Percentiles rank a stretch among this genome's conserved stretches.
These are phyloP conservation scores for Gavia stellata DNA, from an alignment of 2,113 vertebrate genomes.

Conservation along the genomic window DNA sequence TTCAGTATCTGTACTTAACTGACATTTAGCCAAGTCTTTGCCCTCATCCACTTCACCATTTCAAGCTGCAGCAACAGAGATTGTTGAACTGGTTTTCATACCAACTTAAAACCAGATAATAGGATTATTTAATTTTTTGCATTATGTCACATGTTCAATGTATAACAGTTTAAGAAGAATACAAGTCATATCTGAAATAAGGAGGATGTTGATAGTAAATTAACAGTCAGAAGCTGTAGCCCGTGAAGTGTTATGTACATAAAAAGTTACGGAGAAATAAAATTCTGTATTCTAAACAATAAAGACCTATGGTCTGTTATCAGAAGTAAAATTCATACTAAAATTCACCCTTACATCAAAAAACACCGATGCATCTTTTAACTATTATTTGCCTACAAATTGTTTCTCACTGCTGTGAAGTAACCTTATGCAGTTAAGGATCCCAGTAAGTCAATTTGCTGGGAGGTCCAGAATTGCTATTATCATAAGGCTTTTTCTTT, in stretches of 20 bases:
- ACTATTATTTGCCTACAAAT: neutral
- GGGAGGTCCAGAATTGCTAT: neutral
- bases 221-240: neutral
- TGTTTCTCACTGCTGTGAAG: neutral
- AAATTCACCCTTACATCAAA: neutral
- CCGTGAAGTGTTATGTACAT: rapidly evolving
- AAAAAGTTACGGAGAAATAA: neutral
- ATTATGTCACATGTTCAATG: neutral
- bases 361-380: neutral
- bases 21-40: neutral
- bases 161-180: neutral
- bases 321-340: neutral
- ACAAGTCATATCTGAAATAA: neutral
- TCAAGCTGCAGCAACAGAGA: neutral
- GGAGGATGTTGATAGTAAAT: neutral
- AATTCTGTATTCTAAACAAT: neutral
- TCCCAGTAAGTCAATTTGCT: rapidly evolving
- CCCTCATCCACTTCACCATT: neutral
- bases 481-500: neutral
- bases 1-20: neutral
- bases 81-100: neutral
- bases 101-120: neutral
- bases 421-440: neutral
- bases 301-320: neutral
- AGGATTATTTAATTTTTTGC: neutral